phyloP scores from a whole-genome alignment of 2,888 invertebrate genomes.

The Spodoptera picta region DNA sequence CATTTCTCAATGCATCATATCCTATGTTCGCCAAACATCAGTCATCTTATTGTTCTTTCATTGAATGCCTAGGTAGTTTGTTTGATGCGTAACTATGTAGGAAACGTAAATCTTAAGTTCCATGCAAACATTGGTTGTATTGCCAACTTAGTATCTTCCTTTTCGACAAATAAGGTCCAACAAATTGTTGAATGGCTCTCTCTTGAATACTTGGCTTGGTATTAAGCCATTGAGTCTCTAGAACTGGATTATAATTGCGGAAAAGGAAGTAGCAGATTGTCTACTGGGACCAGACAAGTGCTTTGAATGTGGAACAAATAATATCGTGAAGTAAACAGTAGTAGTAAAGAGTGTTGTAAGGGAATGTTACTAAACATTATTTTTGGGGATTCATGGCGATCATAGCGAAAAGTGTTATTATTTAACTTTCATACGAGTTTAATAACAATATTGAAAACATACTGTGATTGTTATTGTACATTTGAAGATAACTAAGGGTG shows the following conservation, averaged over 20 bases:
- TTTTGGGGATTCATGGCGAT: too few relatives aligned
- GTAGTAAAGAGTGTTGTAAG: neutral
- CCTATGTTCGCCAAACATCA: conserved; percentile 48
- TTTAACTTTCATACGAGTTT: too few relatives aligned
- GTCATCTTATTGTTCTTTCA: conserved; percentile 51
- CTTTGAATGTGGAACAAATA: conserved; percentile 22
- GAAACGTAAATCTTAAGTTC: conserved; percentile 1
- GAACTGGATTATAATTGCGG: conserved; percentile 65
- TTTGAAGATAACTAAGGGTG: too few relatives aligned
- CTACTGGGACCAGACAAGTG: conserved; percentile 56
- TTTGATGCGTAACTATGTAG: conserved; percentile 46
- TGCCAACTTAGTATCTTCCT: too few relatives aligned
- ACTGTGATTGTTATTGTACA: too few relatives aligned
- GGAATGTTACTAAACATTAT: too few relatives aligned
- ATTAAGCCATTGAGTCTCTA: conserved; percentile 25
- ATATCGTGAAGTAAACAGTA: conserved; percentile 3
- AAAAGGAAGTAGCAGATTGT: conserved; percentile 73
- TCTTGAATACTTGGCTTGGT: conserved; percentile 13
- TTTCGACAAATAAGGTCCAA: conserved; percentile 16
- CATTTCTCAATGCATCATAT: conserved; percentile 6
- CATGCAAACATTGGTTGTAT: too few relatives aligned
- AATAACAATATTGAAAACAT: too few relatives aligned
- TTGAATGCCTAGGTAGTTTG: conserved; percentile 48
- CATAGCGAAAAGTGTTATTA: too few relatives aligned
- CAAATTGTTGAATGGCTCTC: conserved; percentile 18